Evolutionary conservation across 2,113 vertebrate species (phyloP).

Genomic region (Trogon melanurus): DNA sequence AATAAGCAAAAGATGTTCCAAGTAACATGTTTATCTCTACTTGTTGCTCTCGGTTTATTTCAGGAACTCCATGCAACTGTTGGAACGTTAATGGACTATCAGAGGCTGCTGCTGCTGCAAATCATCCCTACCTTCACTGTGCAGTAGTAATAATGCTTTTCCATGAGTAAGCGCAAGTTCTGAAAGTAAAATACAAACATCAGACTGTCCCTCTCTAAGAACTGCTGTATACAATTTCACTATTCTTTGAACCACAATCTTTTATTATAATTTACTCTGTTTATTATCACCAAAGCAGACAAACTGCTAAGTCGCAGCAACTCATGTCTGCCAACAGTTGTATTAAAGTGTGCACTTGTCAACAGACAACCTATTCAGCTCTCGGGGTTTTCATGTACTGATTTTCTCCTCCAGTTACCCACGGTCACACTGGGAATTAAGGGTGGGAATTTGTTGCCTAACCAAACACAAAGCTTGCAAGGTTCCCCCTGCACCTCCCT

Average conservation of each 20-base stretch:
- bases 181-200: neutral
- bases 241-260: neutral
- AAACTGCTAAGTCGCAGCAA: neutral
- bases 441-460: neutral
- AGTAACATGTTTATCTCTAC: neutral
- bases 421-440: neutral
- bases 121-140: neutral
- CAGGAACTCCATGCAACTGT: neutral
- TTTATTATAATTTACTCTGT: neutral
- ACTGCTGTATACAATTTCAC: neutral
- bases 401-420: neutral
- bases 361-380: neutral
- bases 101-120: neutral
- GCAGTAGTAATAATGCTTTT: neutral
- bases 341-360: neutral
- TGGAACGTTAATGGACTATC: neutral
- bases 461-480: neutral
- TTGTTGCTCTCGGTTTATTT: neutral
- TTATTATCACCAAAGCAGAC: neutral
- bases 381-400: neutral
- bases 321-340: neutral
- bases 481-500: neutral
- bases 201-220: neutral
- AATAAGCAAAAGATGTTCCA: neutral
- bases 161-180: neutral